Evolutionary conservation across 2,113 vertebrate species (phyloP).

Genomic region (Sialia sialis): DNA sequence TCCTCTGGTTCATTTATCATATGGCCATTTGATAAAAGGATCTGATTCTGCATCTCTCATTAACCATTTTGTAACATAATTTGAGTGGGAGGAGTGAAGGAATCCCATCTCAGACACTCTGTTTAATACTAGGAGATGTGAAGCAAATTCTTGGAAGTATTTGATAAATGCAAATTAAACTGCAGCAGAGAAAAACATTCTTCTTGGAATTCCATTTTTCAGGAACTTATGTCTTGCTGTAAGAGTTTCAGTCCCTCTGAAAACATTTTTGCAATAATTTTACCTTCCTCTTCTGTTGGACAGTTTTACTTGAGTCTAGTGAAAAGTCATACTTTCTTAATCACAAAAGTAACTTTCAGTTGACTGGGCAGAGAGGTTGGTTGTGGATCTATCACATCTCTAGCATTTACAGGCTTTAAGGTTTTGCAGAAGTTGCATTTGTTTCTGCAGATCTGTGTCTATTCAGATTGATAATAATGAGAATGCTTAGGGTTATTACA

Average conservation of each 20-base stretch:
- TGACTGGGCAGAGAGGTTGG: background rate
- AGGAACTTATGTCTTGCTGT: background rate
- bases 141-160: background rate
- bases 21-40: background rate
- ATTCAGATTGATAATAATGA: slow-evolving; percentile 24
- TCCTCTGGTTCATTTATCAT: background rate
- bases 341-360: background rate
- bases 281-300: background rate
- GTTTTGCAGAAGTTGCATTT: background rate
- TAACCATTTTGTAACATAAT: background rate
- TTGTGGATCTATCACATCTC: background rate
- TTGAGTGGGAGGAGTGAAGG: background rate
- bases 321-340: background rate
- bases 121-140: background rate
- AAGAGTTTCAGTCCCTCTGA: background rate
- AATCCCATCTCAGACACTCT: background rate
- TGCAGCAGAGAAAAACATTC: background rate
- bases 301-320: background rate
- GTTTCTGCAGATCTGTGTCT: background rate
- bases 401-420: background rate
- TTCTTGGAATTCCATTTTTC: background rate
- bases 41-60: background rate
- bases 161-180: background rate
- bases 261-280: background rate
- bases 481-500: slow-evolving; percentile 19